Evolutionary conservation across 2,113 vertebrate genomes (phyloP).

Genomic region (Stegostoma tigrinum): DNA sequence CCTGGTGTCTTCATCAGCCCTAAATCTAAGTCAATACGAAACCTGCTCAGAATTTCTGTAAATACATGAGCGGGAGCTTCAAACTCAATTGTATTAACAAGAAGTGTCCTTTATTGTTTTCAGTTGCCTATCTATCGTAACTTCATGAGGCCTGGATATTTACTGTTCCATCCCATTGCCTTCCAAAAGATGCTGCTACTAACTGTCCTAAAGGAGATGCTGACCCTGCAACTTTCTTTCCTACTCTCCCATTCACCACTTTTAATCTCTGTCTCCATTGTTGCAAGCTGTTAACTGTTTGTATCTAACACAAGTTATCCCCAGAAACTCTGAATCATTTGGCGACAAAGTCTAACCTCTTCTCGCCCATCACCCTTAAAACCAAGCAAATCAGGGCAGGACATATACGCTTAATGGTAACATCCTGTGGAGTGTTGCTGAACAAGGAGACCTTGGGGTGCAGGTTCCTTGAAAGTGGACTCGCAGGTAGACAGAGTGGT

Average conservation of each 20-base stretch:
- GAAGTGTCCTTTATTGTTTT: not conserved
- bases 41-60: not conserved
- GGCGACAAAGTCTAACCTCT: not conserved
- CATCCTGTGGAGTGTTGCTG: too few species aligned
- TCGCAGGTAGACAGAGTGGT: too few species aligned
- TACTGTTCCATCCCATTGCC: too few species aligned
- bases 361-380: not conserved
- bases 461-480: too few species aligned
- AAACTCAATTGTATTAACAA: not conserved
- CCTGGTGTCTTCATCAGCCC: not conserved
- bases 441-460: too few species aligned
- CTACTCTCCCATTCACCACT: not conserved
- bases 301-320: not conserved
- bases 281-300: not conserved
- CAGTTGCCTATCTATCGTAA: not conserved
- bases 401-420: too few species aligned
- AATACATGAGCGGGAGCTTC: not conserved
- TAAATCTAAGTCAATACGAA: not conserved
- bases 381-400: too few species aligned
- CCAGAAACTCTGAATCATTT: not conserved
- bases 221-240: not conserved
- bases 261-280: not conserved
- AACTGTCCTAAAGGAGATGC: too few species aligned
- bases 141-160: not conserved
- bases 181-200: not conserved